A percentile compares a stretch with the other conserved stretches of the same genome.
phyloP scores from a whole-genome alignment of 2,888 invertebrate genomes.

The Serrognathus titanus region DNA sequence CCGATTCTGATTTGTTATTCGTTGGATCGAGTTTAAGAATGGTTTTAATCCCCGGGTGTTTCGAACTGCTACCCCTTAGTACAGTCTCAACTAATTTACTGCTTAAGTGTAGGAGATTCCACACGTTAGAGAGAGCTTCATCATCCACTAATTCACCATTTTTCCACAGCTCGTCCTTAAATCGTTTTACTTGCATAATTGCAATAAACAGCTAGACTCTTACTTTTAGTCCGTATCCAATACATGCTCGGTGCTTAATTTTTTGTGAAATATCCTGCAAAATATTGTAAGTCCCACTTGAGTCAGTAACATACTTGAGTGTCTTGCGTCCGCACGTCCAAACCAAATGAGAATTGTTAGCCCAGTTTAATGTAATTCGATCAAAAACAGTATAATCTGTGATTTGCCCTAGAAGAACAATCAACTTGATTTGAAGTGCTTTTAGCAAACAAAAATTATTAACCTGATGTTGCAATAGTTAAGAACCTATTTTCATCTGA shows the following conservation, averaged over 20 bases:
- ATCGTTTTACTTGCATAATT: slow-evolving; percentile 15
- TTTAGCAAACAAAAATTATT: slow-evolving; percentile 2
- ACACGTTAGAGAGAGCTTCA: slow-evolving; percentile 71
- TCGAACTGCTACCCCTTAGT: slow-evolving; percentile 55
- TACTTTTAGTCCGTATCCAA: slow-evolving; percentile 79
- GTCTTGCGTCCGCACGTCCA: slow-evolving; percentile 73
- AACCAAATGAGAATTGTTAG: slow-evolving; percentile 65
- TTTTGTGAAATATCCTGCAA: slow-evolving; percentile 69
- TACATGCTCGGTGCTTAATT: slow-evolving; percentile 68
- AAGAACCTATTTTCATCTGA: slow-evolving; percentile 73
- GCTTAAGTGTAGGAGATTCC: slow-evolving; percentile 79
- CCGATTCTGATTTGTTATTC: slow-evolving; percentile 58
- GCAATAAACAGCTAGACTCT: slow-evolving; percentile 20
- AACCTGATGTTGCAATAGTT: slow-evolving; percentile 60
- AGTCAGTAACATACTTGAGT: slow-evolving; percentile 58
- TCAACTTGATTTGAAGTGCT: not conserved
- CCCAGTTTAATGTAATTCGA: slow-evolving; percentile 79
- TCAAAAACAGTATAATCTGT: slow-evolving; percentile 77
- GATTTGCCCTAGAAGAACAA: slow-evolving; percentile 53
- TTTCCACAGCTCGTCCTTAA: slow-evolving; percentile 68
- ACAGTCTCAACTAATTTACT: slow-evolving; percentile 64
- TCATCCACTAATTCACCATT: slow-evolving; percentile 78
- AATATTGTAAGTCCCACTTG: slow-evolving; percentile 52
- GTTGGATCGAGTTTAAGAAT: slow-evolving; percentile 54
- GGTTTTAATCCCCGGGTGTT: slow-evolving; percentile 61